phyloP scores from a whole-genome alignment of 1,140 invertebrate species.

The Drosophila setifemur region DNA sequence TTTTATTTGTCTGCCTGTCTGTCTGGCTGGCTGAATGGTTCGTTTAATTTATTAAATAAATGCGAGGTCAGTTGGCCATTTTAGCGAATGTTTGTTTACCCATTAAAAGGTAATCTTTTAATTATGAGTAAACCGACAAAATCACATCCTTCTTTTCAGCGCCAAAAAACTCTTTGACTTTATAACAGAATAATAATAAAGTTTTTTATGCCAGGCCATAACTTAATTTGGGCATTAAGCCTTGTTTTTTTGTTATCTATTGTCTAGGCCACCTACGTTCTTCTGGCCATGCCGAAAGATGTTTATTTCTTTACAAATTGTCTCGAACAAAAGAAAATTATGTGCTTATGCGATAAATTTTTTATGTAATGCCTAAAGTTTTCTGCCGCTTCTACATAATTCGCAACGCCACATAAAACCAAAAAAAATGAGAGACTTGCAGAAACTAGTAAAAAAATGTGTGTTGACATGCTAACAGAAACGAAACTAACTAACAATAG shows the following conservation, averaged over 20 bases:
- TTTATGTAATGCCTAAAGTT: slow-evolving; percentile 57
- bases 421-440: not conserved
- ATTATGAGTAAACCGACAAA: not conserved
- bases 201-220: slow-evolving; percentile 23
- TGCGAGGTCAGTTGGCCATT: not conserved
- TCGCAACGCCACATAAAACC: slow-evolving; percentile 56
- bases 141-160: not conserved
- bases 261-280: slow-evolving; percentile 30
- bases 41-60: slow-evolving; percentile 51
- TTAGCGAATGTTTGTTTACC: slow-evolving; percentile 20
- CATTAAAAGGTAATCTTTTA: slow-evolving; percentile 9
- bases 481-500: slow-evolving; percentile 36
- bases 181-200: not conserved
- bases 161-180: slow-evolving; percentile 13
- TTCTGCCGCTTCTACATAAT: slow-evolving; percentile 29
- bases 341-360: slow-evolving; percentile 52
- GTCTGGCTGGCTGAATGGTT: slow-evolving; percentile 54
- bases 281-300: slow-evolving; percentile 15
- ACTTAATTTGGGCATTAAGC: slow-evolving; percentile 32
- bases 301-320: slow-evolving; percentile 40
- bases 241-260: slow-evolving; percentile 30
- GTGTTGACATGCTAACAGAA: slow-evolving; percentile 13
- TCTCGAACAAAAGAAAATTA: slow-evolving; percentile 30
- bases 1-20: slow-evolving; percentile 14
- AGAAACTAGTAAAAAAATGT: slow-evolving; percentile 53